Percentiles rank a stretch among this genome's conserved stretches.
Evolutionary conservation across 2,797 vertebrate genomes (phyloP).

Genomic region (Sebastes taczanowskii): DNA sequence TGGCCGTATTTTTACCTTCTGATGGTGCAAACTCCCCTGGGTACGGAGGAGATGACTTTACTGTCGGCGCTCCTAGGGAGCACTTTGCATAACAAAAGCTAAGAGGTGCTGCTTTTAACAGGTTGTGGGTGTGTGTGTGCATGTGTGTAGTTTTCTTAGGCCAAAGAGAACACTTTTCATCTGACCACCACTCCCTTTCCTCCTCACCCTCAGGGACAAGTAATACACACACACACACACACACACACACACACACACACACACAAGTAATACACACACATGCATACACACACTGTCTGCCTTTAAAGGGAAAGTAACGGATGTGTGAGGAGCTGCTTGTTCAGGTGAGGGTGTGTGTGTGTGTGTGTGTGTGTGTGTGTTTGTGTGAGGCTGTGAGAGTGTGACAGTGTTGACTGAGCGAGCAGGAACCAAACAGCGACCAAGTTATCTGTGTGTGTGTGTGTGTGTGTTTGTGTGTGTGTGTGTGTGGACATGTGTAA

Average conservation of each 20-base stretch:
- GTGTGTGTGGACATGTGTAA: slow-evolving; percentile 2
- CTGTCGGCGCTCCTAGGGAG: not conserved
- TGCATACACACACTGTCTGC: not conserved
- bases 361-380: not conserved
- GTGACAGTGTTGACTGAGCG: slow-evolving; percentile 6
- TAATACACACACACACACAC: slow-evolving; percentile 14
- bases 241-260: not conserved
- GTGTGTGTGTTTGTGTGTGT: slow-evolving; percentile 1
- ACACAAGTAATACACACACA: not conserved
- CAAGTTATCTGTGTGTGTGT: slow-evolving; percentile 19
- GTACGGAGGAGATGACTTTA: not conserved
- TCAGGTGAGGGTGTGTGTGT: not conserved
- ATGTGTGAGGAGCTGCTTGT: too few species aligned
- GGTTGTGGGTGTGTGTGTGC: slow-evolving; percentile 66
- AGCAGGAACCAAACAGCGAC: not conserved
- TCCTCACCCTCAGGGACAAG: slow-evolving; percentile 46
- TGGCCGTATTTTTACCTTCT: slow-evolving; percentile 8
- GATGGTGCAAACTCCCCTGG: slow-evolving; percentile 21
- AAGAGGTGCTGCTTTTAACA: not conserved
- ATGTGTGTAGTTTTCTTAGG: slow-evolving; percentile 62
- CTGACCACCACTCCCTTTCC: slow-evolving; percentile 65
- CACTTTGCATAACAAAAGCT: slow-evolving; percentile 39
- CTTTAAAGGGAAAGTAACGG: not conserved
- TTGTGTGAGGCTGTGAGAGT: slow-evolving; percentile 4
- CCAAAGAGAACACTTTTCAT: slow-evolving; percentile 67